Evolutionary conservation across 2,113 vertebrate species (phyloP), one percentile per base, ranked within the genome.

Genomic region (Mungos mungo): DNA sequence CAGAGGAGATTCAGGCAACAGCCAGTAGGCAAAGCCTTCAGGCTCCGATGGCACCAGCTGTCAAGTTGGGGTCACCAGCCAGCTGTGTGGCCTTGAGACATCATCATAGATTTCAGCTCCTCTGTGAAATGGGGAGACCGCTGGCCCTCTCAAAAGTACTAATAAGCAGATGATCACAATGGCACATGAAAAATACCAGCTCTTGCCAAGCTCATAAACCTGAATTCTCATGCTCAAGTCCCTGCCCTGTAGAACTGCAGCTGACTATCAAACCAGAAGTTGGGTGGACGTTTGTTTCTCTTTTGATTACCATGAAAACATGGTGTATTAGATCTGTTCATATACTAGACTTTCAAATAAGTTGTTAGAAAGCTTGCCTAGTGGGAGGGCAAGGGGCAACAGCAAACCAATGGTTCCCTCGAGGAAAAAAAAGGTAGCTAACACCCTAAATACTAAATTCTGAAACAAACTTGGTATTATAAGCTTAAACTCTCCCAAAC

Each of bases 401-500:
- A 31, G 47, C 45, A 90, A 95, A 88, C 29, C 66, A 68, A n/a
- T 6, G 57, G 84, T 47, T 92, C 88, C 29, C 93, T 69, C 41
- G 77, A 68, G 76, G 76, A 71, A 82, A 87, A 57, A 77, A 8
- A 6, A 38, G 45, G 50, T 88, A 47, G 63, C 80, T 80, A 54
- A 95, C 35, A 84, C 50, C 19, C 52, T 50, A 81, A 69, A 90
- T 65, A 92, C 76, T 74, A 76, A 92, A n/a, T 71, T 94, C 68
- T 93, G 66, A 83, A 85, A 83, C 83, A 90, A 88, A 77, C 92
- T 93, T n/a, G 31, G 9, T 84, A 94, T 95, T 96, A 95, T n/a
- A 84, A 96, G 84, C 87, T 96, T 96, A 94, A 85, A 85, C 66
- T 92, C 96, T 96, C 93, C 84, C 88, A 81, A 97, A 93, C 90